Evolutionary conservation across 2,888 invertebrate species (phyloP).

Genomic region (Hedychridium roseum): DNA sequence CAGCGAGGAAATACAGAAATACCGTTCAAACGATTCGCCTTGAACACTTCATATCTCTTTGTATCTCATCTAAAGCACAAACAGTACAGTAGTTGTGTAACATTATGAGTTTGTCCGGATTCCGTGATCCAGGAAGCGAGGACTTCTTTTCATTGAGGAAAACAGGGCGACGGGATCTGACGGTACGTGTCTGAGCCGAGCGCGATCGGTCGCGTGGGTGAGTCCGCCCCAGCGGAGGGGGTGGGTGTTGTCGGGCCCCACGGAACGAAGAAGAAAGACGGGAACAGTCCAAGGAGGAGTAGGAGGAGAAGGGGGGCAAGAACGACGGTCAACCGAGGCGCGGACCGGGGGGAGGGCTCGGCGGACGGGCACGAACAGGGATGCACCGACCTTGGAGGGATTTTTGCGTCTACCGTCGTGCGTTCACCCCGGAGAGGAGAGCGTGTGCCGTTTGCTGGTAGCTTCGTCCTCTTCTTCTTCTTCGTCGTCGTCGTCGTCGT

Average conservation of each 20-base stretch:
- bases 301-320: conserved; percentile 20
- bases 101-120: too few species aligned
- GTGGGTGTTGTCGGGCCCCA: conserved; percentile 13
- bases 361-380: conserved; percentile 46
- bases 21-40: too few species aligned
- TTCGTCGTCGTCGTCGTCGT: too few species aligned
- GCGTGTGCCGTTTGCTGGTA: conserved; percentile 18
- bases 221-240: conserved; percentile 31
- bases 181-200: conserved; percentile 24
- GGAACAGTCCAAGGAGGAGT: conserved; percentile 12
- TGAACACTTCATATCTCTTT: too few species aligned
- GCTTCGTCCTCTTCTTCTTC: too few species aligned
- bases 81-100: too few species aligned
- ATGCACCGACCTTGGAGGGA: conserved; percentile 63
- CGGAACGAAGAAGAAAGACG: conserved; percentile 10
- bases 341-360: conserved; percentile 29
- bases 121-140: too few species aligned
- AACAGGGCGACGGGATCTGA: too few species aligned
- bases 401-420: conserved; percentile 62
- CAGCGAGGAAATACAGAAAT: too few species aligned
- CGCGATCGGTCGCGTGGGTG: conserved; percentile 51
- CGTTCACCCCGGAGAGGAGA: conserved; percentile 55
- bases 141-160: too few species aligned
- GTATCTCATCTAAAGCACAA: too few species aligned
- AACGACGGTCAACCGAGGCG: conserved; percentile 26